Percentiles rank a stretch among this genome's conserved stretches.
Conservation (phyloP, 2,888 invertebrate genomes). For the Spialia ferax region DNA sequence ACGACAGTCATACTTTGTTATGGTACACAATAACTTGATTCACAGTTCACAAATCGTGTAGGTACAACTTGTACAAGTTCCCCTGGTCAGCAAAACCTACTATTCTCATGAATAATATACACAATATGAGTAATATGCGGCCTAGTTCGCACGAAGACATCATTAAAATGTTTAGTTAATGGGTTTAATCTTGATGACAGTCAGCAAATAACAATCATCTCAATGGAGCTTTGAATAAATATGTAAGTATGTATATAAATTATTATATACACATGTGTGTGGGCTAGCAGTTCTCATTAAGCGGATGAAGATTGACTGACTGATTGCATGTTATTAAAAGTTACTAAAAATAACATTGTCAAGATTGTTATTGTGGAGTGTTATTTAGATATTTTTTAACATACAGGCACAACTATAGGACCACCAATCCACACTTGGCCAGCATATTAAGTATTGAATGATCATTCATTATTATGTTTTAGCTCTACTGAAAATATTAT, state of each 20-base stretch:
- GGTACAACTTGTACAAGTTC: too few relatives aligned
- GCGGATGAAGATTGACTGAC: conserved; percentile 5
- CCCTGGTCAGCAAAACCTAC: background rate
- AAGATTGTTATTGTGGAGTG: background rate
- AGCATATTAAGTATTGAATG: too few relatives aligned
- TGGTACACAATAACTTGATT: too few relatives aligned
- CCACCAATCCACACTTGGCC: too few relatives aligned
- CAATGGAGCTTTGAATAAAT: background rate
- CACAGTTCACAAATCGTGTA: too few relatives aligned
- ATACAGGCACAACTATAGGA: too few relatives aligned
- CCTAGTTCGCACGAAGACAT: conserved; percentile 8
- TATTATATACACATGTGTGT: background rate
- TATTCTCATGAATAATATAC: background rate
- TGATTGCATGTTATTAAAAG: conserved; percentile 6
- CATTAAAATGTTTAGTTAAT: conserved; percentile 11
- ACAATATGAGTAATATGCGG: background rate
- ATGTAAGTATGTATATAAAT: background rate
- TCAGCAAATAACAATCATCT: conserved; percentile 6
- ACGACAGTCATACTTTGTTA: too few relatives aligned
- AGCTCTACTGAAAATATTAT: too few relatives aligned
- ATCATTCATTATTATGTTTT: too few relatives aligned
- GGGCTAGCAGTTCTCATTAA: conserved; percentile 5
- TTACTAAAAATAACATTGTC: conserved; percentile 1
- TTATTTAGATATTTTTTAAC: background rate
- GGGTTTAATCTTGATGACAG: conserved; percentile 7